Percentiles rank a stretch among this genome's conserved stretches.
Evolutionary conservation across 2,113 vertebrate genomes (phyloP).

Genomic region (Coreoperca whiteheadi): DNA sequence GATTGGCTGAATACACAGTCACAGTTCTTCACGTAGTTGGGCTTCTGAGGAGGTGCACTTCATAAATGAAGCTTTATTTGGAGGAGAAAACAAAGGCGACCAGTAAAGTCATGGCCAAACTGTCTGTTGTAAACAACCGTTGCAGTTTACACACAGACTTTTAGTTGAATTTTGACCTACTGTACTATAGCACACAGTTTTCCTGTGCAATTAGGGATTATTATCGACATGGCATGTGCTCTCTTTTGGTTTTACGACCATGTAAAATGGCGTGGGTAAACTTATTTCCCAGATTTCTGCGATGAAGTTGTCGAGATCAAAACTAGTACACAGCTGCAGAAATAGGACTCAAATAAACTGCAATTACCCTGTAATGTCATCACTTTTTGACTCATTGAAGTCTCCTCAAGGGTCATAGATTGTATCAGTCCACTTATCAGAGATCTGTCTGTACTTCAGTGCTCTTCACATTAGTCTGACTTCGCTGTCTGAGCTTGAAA

Average conservation of each 20-base stretch:
- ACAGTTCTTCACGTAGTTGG: too few species aligned
- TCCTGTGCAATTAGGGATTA: background rate
- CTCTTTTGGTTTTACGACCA: background rate
- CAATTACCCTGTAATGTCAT: background rate
- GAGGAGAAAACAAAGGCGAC: too few species aligned
- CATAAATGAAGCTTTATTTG: too few species aligned
- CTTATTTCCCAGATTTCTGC: background rate
- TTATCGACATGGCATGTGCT: too few species aligned
- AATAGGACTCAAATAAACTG: background rate
- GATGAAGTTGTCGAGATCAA: background rate
- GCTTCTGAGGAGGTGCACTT: too few species aligned
- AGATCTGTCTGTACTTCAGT: background rate
- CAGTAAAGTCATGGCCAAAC: too few species aligned
- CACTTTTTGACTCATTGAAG: background rate
- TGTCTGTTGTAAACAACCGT: too few species aligned
- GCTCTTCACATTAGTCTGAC: background rate
- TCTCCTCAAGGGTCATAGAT: slow-evolving; percentile 17
- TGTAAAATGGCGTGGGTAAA: background rate
- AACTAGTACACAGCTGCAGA: background rate
- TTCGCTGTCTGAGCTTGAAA: slow-evolving; percentile 29
- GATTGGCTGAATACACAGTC: too few species aligned
- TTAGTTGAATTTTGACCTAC: background rate
- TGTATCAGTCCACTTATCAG: background rate
- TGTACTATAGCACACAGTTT: background rate
- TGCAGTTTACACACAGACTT: background rate